A percentile compares a stretch with the other conserved stretches of the same genome.
These are phyloP conservation scores for Sarcophaga peregrina DNA, from an alignment of 1,140 invertebrate genomes.

Conservation along the genomic window DNA sequence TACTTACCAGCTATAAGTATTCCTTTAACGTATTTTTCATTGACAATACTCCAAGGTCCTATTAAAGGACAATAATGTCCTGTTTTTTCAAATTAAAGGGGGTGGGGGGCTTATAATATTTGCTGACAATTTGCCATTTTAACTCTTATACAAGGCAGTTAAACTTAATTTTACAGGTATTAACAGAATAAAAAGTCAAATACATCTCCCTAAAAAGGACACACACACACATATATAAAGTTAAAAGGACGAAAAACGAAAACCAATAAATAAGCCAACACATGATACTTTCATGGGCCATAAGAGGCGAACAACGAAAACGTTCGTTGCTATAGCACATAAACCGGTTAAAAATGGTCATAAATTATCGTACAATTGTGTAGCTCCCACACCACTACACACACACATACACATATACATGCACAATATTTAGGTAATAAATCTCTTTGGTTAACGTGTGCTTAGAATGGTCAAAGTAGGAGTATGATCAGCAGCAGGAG, in stretches of 20 bases:
- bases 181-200: slow-evolving; percentile 43
- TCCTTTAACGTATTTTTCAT: slow-evolving; percentile 20
- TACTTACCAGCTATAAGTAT: not conserved
- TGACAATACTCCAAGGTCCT: slow-evolving; percentile 31
- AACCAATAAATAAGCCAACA: not conserved
- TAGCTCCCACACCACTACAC: too few relatives aligned
- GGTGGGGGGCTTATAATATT: slow-evolving; percentile 1
- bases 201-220: slow-evolving; percentile 24
- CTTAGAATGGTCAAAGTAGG: slow-evolving; percentile 35
- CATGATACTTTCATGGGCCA: slow-evolving; percentile 1
- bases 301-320: not conserved
- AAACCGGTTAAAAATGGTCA: slow-evolving; percentile 42
- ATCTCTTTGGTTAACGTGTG: slow-evolving; percentile 46
- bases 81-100: not conserved
- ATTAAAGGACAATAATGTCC: slow-evolving; percentile 27
- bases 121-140: slow-evolving; percentile 37
- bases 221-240: not conserved
- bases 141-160: not conserved
- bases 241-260: not conserved
- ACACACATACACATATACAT: too few relatives aligned
- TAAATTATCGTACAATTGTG: slow-evolving; percentile 46
- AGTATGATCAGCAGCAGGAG: not conserved
- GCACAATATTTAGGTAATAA: slow-evolving; percentile 46
- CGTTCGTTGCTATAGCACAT: not conserved
- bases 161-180: slow-evolving; percentile 48